Evolutionary conservation across 2,797 vertebrate genomes (phyloP), one percentile per base, ranked within the genome.

Genomic region (Acridotheres tristis): DNA sequence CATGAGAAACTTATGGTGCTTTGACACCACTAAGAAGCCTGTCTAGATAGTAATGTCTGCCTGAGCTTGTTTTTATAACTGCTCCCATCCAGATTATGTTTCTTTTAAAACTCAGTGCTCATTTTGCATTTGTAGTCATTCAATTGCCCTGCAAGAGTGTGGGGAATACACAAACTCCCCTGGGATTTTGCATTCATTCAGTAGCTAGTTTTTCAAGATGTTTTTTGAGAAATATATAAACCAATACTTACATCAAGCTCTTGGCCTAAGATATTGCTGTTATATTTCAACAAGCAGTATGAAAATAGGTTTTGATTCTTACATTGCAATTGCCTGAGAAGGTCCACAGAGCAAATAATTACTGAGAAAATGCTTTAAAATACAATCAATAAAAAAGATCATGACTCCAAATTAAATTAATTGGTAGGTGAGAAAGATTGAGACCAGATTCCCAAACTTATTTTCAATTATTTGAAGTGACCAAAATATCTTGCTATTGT

Each of bases 381-480:
- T 45, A 7, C 10, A 40, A 88, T 77, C 65, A 80, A 59, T 81
- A 67, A 42, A 76, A 66, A 82, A 57, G 36, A 69, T 68, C 75
- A 65, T 38, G 9, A 74, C 22, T 78, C 72, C 43, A 66, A 86
- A 86, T 86, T 62, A 76, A 79, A 78, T 69, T 88, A 79, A 86
- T 76, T 91, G 30, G 19, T 66, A 11, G 23, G 40, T 91, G n/a
- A 93, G 54, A 88, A 95, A 91, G 36, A 84, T 11, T 48, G 48
- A 55, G 32, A 47, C 13, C 40, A 55, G 30, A 73, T 66, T 36
- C 18, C 47, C 16, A 51, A 43, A 75, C 19, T 23, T 85, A 30
- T 13, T 88, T 80, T 74, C 25, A 54, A 17, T 76, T 78, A 72
- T 75, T 54, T 72, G 14, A 90, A 72, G 7, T 22, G 47, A 32